Evolutionary conservation across 2,113 vertebrate genomes (phyloP), one percentile per base, ranked within the genome.

Genomic region (Brienomyrus brachyistius): DNA sequence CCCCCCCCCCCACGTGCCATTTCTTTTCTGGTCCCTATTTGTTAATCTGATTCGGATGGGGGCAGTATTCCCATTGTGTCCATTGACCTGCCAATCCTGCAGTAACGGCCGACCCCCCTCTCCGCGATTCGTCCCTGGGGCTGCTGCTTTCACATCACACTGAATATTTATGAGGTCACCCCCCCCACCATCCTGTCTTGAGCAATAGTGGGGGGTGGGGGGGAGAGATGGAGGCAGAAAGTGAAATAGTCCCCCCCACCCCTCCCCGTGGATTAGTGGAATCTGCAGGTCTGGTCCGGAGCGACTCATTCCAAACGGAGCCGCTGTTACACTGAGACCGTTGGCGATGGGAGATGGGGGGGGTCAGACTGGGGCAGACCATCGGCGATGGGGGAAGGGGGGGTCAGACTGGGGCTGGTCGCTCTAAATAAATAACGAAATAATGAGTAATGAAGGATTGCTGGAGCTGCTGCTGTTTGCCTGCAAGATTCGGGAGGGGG

Each of bases 181-280:
- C 19, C 48, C 70, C 48, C 48, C n/a, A n/a, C 8, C 21, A 31
- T 31, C 31, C 17, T 50, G 23, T 27, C 47, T 80, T 0, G 17
- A 83, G 40, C n/a, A 52, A 86, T 40, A 91, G 91, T 3, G 0
- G 27, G n/a, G 43, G 90, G 66, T 88, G 31, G 66, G n/a, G 66
- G 47, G 54, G 66, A 89, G 48, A 59, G 70, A 17, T 40, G 70
- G 13, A 40, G 70, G 70, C 31, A 35, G 70, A 77, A 77, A 77
- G 27, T 6, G 48, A 62, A 62, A 86, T 11, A 3, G 47, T 35
- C 43, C 8, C 10, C 48, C 3, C 3, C 3, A 52, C 51, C 17
- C 52, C 27, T 31, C 47, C 10, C 70, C 31, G 54, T 89, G 11
- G 50, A n/a, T 40, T 50, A 11, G 66, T 13, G 23, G 3, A 31